phyloP scores from a whole-genome alignment of 1,140 invertebrate genomes.

The Atta texana region DNA sequence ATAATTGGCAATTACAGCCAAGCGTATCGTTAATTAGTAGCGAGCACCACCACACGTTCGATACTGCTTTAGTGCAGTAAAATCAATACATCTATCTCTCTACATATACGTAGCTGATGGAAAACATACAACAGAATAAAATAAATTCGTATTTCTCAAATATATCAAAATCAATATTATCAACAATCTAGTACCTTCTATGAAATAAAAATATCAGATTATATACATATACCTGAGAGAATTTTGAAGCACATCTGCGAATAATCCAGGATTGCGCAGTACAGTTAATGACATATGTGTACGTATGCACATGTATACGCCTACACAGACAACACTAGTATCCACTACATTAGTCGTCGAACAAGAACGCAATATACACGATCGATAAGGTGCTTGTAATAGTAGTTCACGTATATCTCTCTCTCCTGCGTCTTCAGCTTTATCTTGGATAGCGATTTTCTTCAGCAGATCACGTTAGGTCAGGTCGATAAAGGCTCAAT shows the following conservation, averaged over 20 bases:
- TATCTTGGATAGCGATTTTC: slow-evolving; percentile 48
- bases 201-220: slow-evolving; percentile 2
- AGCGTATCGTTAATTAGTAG: slow-evolving; percentile 17
- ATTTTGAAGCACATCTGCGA: neutral
- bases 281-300: neutral
- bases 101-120: neutral
- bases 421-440: neutral
- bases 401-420: slow-evolving; percentile 32
- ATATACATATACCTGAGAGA: neutral
- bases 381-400: slow-evolving; percentile 52
- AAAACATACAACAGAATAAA: neutral
- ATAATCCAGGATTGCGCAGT: neutral
- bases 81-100: slow-evolving; percentile 32
- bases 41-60: neutral
- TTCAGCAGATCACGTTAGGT: slow-evolving; percentile 48
- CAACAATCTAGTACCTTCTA: neutral
- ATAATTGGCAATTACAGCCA: slow-evolving; percentile 37
- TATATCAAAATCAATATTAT: neutral
- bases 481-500: slow-evolving; percentile 66
- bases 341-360: slow-evolving; percentile 29
- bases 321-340: neutral
- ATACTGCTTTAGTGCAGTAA: neutral
- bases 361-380: slow-evolving; percentile 32
- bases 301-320: neutral
- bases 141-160: neutral